phyloP scores from a whole-genome alignment of 2,888 invertebrate genomes.

The Apodemia zela region DNA sequence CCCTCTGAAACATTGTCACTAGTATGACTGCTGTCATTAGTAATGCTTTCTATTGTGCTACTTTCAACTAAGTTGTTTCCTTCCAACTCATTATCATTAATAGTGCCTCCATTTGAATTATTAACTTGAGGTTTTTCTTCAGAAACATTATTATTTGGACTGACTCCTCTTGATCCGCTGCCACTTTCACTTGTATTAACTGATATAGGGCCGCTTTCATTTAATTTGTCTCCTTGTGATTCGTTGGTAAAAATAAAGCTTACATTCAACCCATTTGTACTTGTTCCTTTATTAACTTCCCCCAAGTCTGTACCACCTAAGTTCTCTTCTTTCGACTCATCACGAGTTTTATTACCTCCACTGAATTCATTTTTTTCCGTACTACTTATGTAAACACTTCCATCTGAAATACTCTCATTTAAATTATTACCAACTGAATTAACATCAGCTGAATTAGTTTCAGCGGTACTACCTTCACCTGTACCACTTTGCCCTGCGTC shows the following conservation, averaged over 20 bases:
- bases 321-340: not conserved
- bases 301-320: not conserved
- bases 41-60: not conserved
- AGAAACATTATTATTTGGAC: not conserved
- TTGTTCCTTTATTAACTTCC: not conserved
- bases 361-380: not conserved
- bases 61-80: not conserved
- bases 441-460: not conserved
- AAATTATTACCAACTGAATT: not conserved
- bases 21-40: not conserved
- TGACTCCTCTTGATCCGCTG: not conserved
- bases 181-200: not conserved
- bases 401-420: not conserved
- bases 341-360: not conserved
- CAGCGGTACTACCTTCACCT: not conserved
- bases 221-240: not conserved
- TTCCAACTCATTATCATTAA: not conserved
- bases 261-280: not conserved
- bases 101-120: not conserved
- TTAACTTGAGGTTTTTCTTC: not conserved
- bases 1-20: not conserved
- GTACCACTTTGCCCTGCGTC: not conserved
- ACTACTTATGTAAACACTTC: not conserved
- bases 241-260: not conserved
- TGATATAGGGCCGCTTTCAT: not conserved